Evolutionary conservation across 1,140 invertebrate species (phyloP).

Genomic region (Pseudobourletiella spinata): DNA sequence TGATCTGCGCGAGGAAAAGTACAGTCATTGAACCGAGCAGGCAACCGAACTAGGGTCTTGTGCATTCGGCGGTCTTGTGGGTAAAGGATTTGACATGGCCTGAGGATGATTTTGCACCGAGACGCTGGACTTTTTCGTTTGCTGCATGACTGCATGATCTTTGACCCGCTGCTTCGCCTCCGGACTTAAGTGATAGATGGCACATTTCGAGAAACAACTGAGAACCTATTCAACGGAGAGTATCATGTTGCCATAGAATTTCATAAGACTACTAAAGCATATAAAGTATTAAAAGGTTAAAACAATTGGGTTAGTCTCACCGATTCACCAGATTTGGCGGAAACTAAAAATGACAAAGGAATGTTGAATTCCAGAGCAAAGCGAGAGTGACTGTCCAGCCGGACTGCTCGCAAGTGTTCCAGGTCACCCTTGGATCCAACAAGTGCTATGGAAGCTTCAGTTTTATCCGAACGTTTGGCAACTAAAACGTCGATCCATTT

Average conservation of each 20-base stretch:
- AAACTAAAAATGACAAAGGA: slow-evolving; percentile 32
- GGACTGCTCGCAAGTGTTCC: slow-evolving; percentile 32
- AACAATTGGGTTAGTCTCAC: slow-evolving; percentile 18
- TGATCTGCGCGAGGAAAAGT: background rate
- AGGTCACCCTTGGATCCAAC: slow-evolving; percentile 32
- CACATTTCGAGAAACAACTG: slow-evolving; percentile 34
- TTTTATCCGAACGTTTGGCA: slow-evolving; percentile 4
- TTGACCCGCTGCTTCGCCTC: slow-evolving; percentile 30
- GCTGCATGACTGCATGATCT: slow-evolving; percentile 19
- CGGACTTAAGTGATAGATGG: slow-evolving; percentile 32
- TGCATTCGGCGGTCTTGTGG: background rate
- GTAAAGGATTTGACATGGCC: background rate
- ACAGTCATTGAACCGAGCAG: slow-evolving; percentile 22
- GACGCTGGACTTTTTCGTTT: background rate
- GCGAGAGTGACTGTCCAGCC: slow-evolving; percentile 29
- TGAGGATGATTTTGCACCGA: background rate
- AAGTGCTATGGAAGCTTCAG: slow-evolving; percentile 22
- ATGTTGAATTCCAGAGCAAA: slow-evolving; percentile 34
- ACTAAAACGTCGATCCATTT: slow-evolving; percentile 31
- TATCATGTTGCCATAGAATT: background rate
- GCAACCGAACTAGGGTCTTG: slow-evolving; percentile 20
- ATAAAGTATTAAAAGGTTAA: background rate
- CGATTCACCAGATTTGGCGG: slow-evolving; percentile 35
- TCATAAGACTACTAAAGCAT: background rate
- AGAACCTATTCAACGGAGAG: slow-evolving; percentile 15